These are phyloP conservation scores for Perognathus longimembris DNA, from an alignment of 2,113 vertebrate species.

Conservation along the genomic window DNA sequence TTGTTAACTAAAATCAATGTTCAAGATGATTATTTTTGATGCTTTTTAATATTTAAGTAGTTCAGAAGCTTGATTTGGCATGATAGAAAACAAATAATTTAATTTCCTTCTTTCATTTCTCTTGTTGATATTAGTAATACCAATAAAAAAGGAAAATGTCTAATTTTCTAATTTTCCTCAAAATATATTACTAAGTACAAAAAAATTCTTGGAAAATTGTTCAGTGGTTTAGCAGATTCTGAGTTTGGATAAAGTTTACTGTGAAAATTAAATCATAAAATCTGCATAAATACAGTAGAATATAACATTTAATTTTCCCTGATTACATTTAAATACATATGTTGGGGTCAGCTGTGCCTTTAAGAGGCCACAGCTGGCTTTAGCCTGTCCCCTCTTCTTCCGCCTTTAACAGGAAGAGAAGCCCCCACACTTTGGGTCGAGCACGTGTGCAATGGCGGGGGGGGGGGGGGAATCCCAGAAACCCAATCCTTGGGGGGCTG, in stretches of 20 bases:
- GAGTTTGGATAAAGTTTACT: background rate
- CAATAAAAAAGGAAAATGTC: background rate
- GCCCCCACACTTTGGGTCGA: no score
- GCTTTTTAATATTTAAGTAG: conserved; percentile 61
- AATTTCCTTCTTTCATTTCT: background rate
- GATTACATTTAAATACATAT: background rate
- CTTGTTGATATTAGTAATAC: background rate
- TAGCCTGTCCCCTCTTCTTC: no score
- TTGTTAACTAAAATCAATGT: conserved; percentile 75
- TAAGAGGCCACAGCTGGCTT: no score
- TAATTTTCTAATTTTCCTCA: background rate
- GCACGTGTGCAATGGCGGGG: no score
- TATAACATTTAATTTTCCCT: background rate
- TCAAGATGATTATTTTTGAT: conserved; percentile 57
- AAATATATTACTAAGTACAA: background rate
- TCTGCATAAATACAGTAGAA: background rate
- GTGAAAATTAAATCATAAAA: conserved; percentile 5
- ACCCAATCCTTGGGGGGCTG: no score
- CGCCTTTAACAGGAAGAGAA: no score
- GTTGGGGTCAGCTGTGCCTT: no score
- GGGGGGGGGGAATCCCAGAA: no score
- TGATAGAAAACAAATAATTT: conserved; percentile 22
- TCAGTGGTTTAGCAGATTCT: background rate
- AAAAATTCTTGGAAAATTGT: background rate
- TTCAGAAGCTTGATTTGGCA: background rate